These are phyloP conservation scores for Masnerella sp. DNA, from an alignment of 2,888 invertebrate species.

Conservation along the genomic window DNA sequence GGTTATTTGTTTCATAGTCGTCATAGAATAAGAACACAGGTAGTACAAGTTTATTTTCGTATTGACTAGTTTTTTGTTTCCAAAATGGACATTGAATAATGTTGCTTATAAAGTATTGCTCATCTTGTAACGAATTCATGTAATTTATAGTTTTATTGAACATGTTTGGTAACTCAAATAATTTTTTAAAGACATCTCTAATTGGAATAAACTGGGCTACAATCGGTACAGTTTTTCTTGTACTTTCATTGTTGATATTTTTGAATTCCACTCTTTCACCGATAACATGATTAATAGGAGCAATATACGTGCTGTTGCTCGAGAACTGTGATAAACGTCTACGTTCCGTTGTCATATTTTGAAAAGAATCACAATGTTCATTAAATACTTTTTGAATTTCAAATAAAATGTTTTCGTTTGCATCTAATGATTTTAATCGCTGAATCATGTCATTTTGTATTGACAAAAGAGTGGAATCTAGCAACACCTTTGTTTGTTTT, in stretches of 20 bases:
- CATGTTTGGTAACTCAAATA: conserved; percentile 47
- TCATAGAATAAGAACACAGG: conserved; percentile 42
- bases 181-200: conserved; percentile 37
- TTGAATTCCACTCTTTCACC: conserved; percentile 28
- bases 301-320: background rate
- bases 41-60: conserved; percentile 29
- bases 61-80: conserved; percentile 27
- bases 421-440: too few relatives aligned
- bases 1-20: conserved; percentile 60
- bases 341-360: background rate
- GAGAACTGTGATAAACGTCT: conserved; percentile 6
- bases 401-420: background rate
- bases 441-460: background rate
- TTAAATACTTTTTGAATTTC: conserved; percentile 2
- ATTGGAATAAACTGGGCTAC: conserved; percentile 48
- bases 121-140: conserved; percentile 29
- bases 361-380: conserved; percentile 9
- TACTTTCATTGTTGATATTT: conserved; percentile 7
- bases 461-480: background rate
- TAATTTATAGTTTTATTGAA: conserved; percentile 45
- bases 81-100: conserved; percentile 42
- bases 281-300: conserved; percentile 27
- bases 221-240: conserved; percentile 20
- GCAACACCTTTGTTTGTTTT: too few relatives aligned
- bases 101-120: conserved; percentile 27